A percentile compares a stretch with the other conserved stretches of the same genome.
phyloP scores from a whole-genome alignment of 1,140 invertebrate genomes.

The Melanaphis sacchari region DNA sequence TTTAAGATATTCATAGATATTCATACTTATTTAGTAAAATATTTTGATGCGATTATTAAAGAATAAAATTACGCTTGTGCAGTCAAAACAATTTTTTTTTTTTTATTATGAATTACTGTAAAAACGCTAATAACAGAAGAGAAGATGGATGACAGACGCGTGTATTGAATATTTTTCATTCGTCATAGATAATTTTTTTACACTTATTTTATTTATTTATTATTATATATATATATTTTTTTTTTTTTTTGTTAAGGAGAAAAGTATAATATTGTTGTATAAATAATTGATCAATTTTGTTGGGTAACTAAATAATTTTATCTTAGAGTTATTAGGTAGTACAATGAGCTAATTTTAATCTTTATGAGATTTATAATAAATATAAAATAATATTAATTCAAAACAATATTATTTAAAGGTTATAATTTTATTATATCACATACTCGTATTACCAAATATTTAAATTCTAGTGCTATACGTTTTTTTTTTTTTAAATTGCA shows the following conservation, averaged over 20 bases:
- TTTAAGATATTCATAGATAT: neutral
- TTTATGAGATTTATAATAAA: neutral
- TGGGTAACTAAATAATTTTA: neutral
- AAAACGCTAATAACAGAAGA: neutral
- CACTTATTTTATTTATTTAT: neutral
- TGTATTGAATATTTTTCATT: slow-evolving; percentile 13
- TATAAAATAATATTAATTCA: neutral
- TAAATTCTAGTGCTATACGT: neutral
- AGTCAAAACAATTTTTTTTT: neutral
- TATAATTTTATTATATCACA: neutral
- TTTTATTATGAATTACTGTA: neutral
- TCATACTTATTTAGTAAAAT: neutral
- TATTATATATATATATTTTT: neutral
- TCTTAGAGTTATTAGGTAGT: neutral
- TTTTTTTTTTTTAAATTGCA: neutral
- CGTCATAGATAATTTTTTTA: slow-evolving; percentile 33
- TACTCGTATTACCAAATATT: neutral
- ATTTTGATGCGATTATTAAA: neutral
- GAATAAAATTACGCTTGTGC: neutral
- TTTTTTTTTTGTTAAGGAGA: neutral
- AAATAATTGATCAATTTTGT: slow-evolving; percentile 7
- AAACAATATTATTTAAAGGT: too few species aligned
- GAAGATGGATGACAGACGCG: neutral
- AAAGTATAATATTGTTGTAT: neutral
- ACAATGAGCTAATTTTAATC: neutral